Base-by-base conservation (phyloP, 2,797 vertebrate species). In the Acipenser transmontanus region DNA sequence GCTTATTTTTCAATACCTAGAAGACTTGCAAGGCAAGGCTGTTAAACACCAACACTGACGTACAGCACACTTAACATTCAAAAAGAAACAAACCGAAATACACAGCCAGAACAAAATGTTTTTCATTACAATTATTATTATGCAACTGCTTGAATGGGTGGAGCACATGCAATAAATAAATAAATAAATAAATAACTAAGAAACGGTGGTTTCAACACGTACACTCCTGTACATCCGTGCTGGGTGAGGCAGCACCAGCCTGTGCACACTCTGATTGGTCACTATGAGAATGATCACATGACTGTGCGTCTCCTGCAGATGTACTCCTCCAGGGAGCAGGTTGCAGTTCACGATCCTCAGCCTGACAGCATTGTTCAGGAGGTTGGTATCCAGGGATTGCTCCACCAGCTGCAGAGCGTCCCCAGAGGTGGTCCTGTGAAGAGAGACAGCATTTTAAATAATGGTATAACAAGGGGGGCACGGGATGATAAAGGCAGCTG, bases 181-280 rank as follows among this genome's bases (percentile, higher is more conserved):
- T n/a, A 17, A 17, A 17, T 17, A 17, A 17, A 17, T 1, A 17
- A 17, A 17, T 17, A 17, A 17, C 17, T 17, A 17, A 17, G 17
- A 17, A 17, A 17, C 1, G 17, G 17, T 17, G 17, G 1, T 17
- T 17, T 17, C 51, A 2, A 54, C n/a, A 93, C 96, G 93, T 84
- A 98, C 96, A 6, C 92, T 93, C 76, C 90, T 90, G 76, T 95
- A 97, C 90, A 95, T 88, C 73, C 90, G 85, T 1, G 91, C 80
- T 1, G 96, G 96, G 66, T 98, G 96, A 0, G 94, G 91, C 71
- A 98, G 84, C 72, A 93, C 78, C 77, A 98, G 72, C 1, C 95
- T 86, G 73, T 98, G 96, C 54, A 96, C 88, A 0, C 91, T 95
- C 73, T 92, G 94, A 78, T 83, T 92, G 66, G 95, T 98, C 72